phyloP scores from a whole-genome alignment of 37 sponge, comb jelly and placozoan genomes.

The Beroe ovata region DNA sequence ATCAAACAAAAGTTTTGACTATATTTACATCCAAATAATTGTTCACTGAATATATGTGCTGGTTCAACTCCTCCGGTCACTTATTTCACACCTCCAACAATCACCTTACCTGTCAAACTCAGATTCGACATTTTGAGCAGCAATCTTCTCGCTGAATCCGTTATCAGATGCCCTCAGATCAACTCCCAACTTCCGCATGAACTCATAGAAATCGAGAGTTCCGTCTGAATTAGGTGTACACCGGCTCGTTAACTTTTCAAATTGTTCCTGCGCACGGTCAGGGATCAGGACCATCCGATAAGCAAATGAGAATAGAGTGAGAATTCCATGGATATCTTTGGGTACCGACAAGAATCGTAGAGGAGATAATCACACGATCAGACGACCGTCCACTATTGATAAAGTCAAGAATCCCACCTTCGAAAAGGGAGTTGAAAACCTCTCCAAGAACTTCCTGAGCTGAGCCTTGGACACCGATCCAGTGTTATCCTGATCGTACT shows the following conservation, averaged over 20 bases:
- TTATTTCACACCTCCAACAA: too few species aligned
- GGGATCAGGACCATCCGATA: too few species aligned
- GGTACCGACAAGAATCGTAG: too few species aligned
- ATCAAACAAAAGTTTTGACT: too few species aligned
- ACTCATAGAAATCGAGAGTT: slow-evolving; percentile 30
- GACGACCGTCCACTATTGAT: too few species aligned
- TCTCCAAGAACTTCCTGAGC: slow-evolving; percentile 49
- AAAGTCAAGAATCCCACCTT: too few species aligned
- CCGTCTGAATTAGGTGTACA: slow-evolving; percentile 42
- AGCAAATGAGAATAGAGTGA: too few species aligned
- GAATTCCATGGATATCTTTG: too few species aligned
- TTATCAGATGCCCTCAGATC: neutral
- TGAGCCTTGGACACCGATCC: slow-evolving; percentile 15
- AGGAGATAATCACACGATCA: neutral
- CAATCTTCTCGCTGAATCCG: slow-evolving; percentile 53
- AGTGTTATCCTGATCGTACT: slow-evolving; percentile 39
- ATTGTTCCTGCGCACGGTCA: slow-evolving; percentile 45
- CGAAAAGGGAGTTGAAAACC: slow-evolving; percentile 37
- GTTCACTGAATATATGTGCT: too few species aligned
- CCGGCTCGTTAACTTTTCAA: slow-evolving; percentile 13
- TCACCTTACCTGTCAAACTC: slow-evolving; percentile 54
- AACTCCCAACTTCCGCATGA: slow-evolving; percentile 34
- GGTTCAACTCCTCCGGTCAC: too few species aligned
- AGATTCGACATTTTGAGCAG: neutral
- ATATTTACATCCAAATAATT: too few species aligned